phyloP scores from a whole-genome alignment of 2,113 vertebrate species.

The Hemichromis elongatus region DNA sequence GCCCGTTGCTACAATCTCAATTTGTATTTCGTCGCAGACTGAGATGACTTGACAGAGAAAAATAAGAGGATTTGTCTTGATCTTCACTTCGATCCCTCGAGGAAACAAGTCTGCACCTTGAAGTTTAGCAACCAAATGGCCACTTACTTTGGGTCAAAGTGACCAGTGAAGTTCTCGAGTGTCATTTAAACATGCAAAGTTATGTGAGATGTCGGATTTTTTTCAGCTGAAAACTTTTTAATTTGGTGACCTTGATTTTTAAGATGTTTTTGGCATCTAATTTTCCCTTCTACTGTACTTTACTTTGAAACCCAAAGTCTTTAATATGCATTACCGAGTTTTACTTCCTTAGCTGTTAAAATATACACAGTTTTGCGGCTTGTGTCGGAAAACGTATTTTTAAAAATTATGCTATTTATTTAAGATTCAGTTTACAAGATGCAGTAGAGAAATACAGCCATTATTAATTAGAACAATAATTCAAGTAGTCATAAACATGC shows the following conservation, averaged over 20 bases:
- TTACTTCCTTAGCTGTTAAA: neutral
- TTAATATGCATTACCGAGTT: neutral
- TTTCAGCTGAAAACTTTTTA: neutral
- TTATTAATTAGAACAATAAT: neutral
- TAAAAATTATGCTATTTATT: neutral
- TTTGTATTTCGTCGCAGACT: slow-evolving; percentile 69
- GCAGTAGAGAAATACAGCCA: neutral
- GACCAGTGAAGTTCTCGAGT: neutral
- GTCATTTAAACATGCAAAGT: neutral
- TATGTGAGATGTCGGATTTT: neutral
- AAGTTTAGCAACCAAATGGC: slow-evolving; percentile 44
- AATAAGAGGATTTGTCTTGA: slow-evolving; percentile 74
- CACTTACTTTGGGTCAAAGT: neutral
- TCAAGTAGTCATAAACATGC: neutral
- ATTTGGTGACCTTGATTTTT: neutral
- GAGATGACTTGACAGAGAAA: slow-evolving; percentile 74
- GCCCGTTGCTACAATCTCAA: slow-evolving; percentile 69
- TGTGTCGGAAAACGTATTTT: neutral
- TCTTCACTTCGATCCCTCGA: slow-evolving; percentile 56
- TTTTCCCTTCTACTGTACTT: neutral
- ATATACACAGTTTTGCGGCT: neutral
- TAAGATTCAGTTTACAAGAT: neutral
- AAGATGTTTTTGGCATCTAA: neutral
- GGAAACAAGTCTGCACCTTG: slow-evolving; percentile 59
- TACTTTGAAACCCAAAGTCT: neutral